These are phyloP conservation scores for Phylloscopus collybita DNA, from an alignment of 2,797 vertebrate genomes.

Conservation along the genomic window DNA sequence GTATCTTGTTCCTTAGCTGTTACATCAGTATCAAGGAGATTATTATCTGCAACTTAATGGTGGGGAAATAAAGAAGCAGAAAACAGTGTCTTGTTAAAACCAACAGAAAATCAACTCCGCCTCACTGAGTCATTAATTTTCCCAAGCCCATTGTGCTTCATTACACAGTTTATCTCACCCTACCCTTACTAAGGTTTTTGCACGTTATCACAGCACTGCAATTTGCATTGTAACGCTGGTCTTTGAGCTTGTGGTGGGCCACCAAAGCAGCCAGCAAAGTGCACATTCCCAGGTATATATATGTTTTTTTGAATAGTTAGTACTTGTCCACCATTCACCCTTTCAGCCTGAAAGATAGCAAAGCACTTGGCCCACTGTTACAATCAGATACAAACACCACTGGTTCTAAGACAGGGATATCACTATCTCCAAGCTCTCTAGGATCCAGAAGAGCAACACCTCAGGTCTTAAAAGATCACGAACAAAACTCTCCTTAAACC, in stretches of 20 bases:
- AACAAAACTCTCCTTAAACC: neutral
- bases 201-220: neutral
- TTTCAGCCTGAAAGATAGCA: neutral
- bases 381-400: rapidly evolving
- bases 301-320: neutral
- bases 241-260: neutral
- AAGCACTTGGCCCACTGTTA: neutral
- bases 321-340: neutral
- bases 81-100: neutral
- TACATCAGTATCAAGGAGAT: neutral
- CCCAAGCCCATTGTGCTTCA: neutral
- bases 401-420: neutral
- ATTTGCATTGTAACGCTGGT: neutral
- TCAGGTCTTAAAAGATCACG: neutral
- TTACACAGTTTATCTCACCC: neutral
- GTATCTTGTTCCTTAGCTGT: neutral
- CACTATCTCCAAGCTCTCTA: neutral
- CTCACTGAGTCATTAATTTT: neutral
- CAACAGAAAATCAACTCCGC: neutral
- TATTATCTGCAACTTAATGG: neutral
- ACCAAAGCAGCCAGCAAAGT: neutral
- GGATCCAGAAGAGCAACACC: neutral
- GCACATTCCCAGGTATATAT: neutral
- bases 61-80: neutral
- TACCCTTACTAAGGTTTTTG: neutral